Base-by-base conservation (phyloP, 2,113 vertebrate species). In the Lates calcarifer region DNA sequence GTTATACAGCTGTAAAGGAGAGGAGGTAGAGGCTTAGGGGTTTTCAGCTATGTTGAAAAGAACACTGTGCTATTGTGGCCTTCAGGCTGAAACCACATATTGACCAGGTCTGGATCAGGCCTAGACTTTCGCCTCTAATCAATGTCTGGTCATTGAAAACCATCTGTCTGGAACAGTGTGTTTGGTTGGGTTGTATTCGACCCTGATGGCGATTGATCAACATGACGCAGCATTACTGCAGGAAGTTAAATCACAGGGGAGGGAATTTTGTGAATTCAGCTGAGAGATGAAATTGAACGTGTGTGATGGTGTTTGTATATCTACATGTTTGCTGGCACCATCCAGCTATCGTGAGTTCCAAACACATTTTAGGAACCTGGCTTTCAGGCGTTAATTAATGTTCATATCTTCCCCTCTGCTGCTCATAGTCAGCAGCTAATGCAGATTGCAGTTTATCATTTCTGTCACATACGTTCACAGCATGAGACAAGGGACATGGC, bases 21-120 rank as follows among this genome's bases (percentile, higher is more conserved):
- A 12, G 37, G 22, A 29, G n/a, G 12, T 22, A 2, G 22, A 43
- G 29, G 24, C 35, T 85, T 67, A 79, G 86, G 70, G 26, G 37
- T 45, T 64, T 63, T 83, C 24, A 56, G 41, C 24, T 39, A 8
- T 24, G 45, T 61, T 65, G 45, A 82, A 79, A 78, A 37, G 12
- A 80, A 51, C 45, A 29, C 53, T 63, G 60, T 71, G 1, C 41
- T 53, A 24, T 29, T 61, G 29, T 28, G 37, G 51, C 82, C 80
- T 63, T 64, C 10, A 15, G 83, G 88, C 83, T 73, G 47, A 76
- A 85, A 60, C 45, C 64, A 22, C 80, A 74, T 80, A 91, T 88
- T 81, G 82, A 85, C 60, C 68, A 15, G 78, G 61, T 87, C 74
- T 87, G 61, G 81, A 81, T 84, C 56, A 74, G 76, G 79, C 73